phyloP scores from a whole-genome alignment of 37 sponge, comb jelly and placozoan genomes.

The Agelas oroides region DNA sequence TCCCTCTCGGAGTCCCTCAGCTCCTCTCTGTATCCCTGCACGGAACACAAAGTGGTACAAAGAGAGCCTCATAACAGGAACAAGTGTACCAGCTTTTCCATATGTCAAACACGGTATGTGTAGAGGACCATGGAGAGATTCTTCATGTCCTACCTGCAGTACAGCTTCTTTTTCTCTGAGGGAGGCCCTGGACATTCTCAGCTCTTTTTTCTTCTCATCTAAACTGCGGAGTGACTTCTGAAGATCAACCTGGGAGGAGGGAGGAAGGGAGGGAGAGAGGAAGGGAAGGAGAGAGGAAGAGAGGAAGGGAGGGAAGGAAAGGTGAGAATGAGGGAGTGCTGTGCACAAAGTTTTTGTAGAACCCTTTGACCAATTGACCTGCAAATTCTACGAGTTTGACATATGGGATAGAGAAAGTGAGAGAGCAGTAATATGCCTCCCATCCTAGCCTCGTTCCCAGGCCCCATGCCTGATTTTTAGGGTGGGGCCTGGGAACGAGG shows the following conservation, averaged over 20 bases:
- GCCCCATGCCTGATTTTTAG: too few species aligned
- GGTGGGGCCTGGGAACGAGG: too few species aligned
- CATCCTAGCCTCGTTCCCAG: too few species aligned
- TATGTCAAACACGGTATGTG: too few species aligned
- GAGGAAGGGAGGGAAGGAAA: not conserved
- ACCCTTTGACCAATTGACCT: too few species aligned
- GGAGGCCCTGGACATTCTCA: constrained; percentile 30
- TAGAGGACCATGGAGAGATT: too few species aligned
- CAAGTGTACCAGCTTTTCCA: too few species aligned
- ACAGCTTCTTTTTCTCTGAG: constrained; percentile 62
- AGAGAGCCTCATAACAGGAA: too few species aligned
- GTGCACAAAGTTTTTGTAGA: not conserved
- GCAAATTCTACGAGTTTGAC: too few species aligned
- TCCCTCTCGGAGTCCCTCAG: constrained; percentile 56
- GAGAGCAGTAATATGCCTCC: too few species aligned
- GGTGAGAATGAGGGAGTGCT: not conserved
- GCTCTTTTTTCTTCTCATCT: constrained; percentile 28
- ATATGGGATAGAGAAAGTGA: too few species aligned
- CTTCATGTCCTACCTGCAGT: constrained; percentile 47
- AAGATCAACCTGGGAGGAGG: constrained; percentile 37
- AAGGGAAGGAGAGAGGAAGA: not conserved
- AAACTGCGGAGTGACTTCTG: constrained; percentile 43
- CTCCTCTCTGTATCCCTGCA: constrained; percentile 34
- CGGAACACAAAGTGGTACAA: too few species aligned
- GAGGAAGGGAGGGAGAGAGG: not conserved